phyloP scores from a whole-genome alignment of 2,113 vertebrate genomes.

The Ochotona curzoniae region DNA sequence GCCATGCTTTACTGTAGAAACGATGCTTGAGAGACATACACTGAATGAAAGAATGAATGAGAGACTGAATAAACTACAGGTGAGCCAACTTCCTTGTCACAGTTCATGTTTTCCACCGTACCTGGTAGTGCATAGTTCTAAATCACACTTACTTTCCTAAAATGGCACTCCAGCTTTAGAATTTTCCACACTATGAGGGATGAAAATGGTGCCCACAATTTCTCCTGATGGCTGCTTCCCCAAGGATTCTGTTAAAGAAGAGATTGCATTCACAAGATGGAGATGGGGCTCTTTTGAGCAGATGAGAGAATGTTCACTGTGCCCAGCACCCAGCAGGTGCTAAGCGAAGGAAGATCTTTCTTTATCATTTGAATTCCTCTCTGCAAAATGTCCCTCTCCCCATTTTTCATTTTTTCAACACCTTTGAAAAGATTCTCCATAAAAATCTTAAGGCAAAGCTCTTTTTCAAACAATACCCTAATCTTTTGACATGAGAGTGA shows the following conservation, averaged over 20 bases:
- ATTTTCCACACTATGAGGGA: background rate
- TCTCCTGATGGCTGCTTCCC: background rate
- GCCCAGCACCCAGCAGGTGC: background rate
- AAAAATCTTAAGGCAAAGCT: conserved; percentile 43
- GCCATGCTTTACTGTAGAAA: background rate
- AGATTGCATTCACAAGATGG: no score
- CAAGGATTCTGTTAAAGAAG: background rate
- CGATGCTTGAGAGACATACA: background rate
- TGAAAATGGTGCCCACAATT: background rate
- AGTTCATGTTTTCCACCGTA: background rate
- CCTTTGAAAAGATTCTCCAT: background rate
- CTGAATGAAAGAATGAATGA: background rate
- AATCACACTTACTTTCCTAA: conserved; percentile 3
- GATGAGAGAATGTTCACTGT: fast-evolving
- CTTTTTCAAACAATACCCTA: conserved; percentile 26
- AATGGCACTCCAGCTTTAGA: background rate
- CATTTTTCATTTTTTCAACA: background rate
- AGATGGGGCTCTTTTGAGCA: background rate
- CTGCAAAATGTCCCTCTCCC: background rate
- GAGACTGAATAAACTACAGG: background rate
- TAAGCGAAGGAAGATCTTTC: background rate
- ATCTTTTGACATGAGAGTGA: conserved; percentile 26
- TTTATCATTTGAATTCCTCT: background rate
- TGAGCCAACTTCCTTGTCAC: background rate
- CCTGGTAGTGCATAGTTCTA: background rate